Percentiles rank a stretch among this genome's conserved stretches.
These are phyloP conservation scores for Montipora capitata DNA, from an alignment of 92 coral and sea anemone species.

Conservation along the genomic window DNA sequence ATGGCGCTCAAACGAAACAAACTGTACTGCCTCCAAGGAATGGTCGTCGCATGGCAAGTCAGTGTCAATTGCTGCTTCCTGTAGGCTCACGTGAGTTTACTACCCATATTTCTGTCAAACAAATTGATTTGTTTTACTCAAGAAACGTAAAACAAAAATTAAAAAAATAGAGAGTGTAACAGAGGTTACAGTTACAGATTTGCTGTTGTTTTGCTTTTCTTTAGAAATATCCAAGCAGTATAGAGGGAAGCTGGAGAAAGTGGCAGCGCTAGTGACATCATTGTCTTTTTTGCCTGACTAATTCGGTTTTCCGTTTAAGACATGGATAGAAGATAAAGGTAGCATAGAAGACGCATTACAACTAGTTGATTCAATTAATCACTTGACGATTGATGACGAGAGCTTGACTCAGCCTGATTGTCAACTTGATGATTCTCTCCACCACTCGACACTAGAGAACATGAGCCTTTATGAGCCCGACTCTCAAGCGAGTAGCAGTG, in stretches of 20 bases:
- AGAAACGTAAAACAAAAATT: too few species aligned
- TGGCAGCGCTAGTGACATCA: too few species aligned
- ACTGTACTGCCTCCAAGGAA: too few species aligned
- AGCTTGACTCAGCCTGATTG: conserved; percentile 15
- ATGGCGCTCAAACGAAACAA: too few species aligned
- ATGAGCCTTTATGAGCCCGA: conserved; percentile 39
- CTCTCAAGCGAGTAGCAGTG: conserved; percentile 29
- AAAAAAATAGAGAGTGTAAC: not conserved
- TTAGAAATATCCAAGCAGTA: conserved; percentile 25
- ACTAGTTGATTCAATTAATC: conserved; percentile 15
- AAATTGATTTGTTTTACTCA: not conserved
- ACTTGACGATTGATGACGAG: conserved; percentile 24
- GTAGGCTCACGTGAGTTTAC: conserved; percentile 19
- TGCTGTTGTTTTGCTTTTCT: not conserved
- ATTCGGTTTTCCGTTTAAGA: too few species aligned
- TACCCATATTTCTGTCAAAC: not conserved
- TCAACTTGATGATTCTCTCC: conserved; percentile 14
- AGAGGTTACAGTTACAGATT: not conserved
- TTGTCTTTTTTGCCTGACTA: not conserved
- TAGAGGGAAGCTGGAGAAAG: conserved; percentile 14
- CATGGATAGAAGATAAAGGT: not conserved
- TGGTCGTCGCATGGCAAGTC: conserved; percentile 25
- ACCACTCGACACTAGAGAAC: conserved; percentile 4
- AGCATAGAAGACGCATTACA: conserved; percentile 4
- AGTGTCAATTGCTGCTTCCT: conserved; percentile 25